Evolutionary conservation across 2,888 invertebrate species (phyloP).

Genomic region (Ephialtes manifestator): DNA sequence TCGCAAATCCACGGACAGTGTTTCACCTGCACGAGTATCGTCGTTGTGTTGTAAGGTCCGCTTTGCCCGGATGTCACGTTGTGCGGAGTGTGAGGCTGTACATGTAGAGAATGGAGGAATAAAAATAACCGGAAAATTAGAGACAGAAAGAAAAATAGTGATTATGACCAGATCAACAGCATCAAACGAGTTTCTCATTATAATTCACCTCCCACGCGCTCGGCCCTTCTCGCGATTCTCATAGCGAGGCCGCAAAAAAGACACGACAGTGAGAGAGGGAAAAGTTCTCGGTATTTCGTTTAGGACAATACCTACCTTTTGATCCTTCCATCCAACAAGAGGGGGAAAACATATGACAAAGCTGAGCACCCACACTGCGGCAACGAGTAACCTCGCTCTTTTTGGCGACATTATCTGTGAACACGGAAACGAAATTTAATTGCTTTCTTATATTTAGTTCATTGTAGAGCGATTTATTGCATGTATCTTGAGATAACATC

Average conservation of each 20-base stretch:
- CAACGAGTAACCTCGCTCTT: slow-evolving; percentile 94
- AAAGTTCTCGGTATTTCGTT: slow-evolving; percentile 25
- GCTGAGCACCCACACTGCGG: slow-evolving; percentile 97
- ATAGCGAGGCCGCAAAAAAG: neutral
- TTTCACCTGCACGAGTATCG: slow-evolving; percentile 85
- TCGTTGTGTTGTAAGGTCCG: slow-evolving; percentile 83
- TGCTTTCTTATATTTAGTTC: neutral
- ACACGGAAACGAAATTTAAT: slow-evolving; percentile 13
- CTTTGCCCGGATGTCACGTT: slow-evolving; percentile 77
- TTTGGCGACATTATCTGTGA: slow-evolving; percentile 93
- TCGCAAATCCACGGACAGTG: slow-evolving; percentile 95
- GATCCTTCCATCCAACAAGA: slow-evolving; percentile 96
- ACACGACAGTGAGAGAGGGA: slow-evolving; percentile 21
- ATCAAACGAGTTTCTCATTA: slow-evolving; percentile 19
- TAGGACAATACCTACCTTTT: slow-evolving; percentile 87
- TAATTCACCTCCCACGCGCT: neutral
- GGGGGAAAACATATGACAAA: slow-evolving; percentile 99
- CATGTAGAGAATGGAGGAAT: slow-evolving; percentile 2
- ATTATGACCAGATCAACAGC: slow-evolving; percentile 7
- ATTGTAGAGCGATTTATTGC: neutral
- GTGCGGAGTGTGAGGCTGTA: slow-evolving; percentile 75
- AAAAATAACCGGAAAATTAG: neutral
- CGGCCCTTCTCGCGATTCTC: slow-evolving; percentile 11
- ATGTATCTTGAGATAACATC: neutral
- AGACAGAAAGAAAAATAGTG: slow-evolving; percentile 7